Percentiles rank a stretch among this genome's conserved stretches.
These are phyloP conservation scores for Halcyon leucocephala DNA, from an alignment of 2,797 vertebrate genomes.

Conservation along the genomic window DNA sequence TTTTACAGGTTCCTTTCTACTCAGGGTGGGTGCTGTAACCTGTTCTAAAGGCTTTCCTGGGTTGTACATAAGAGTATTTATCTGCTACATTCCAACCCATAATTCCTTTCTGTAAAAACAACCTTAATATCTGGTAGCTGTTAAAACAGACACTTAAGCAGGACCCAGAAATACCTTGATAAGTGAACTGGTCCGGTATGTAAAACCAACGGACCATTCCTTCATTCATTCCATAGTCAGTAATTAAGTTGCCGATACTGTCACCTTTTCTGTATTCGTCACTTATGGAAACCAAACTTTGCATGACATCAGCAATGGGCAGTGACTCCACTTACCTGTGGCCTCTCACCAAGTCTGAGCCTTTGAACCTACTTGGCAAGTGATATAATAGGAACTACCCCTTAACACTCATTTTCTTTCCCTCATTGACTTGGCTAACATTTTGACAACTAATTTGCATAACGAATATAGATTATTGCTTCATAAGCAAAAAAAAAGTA, in stretches of 20 bases:
- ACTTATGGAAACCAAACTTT: not conserved
- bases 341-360: not conserved
- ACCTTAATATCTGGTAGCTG: not conserved
- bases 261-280: not conserved
- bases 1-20: not conserved
- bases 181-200: accelerated
- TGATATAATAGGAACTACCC: not conserved
- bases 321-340: not conserved
- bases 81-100: not conserved
- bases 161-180: not conserved
- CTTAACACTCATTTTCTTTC: not conserved
- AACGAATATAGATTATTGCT: not conserved
- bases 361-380: not conserved
- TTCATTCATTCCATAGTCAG: not conserved
- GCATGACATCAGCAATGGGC: not conserved
- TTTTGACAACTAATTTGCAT: not conserved
- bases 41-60: not conserved
- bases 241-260: not conserved
- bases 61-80: not conserved
- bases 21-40: not conserved
- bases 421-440: not conserved
- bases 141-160: not conserved
- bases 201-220: accelerated
- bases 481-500: not conserved
- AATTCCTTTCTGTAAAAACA: not conserved